phyloP scores from a whole-genome alignment of 2,888 invertebrate species.

The Leucoma salicis region DNA sequence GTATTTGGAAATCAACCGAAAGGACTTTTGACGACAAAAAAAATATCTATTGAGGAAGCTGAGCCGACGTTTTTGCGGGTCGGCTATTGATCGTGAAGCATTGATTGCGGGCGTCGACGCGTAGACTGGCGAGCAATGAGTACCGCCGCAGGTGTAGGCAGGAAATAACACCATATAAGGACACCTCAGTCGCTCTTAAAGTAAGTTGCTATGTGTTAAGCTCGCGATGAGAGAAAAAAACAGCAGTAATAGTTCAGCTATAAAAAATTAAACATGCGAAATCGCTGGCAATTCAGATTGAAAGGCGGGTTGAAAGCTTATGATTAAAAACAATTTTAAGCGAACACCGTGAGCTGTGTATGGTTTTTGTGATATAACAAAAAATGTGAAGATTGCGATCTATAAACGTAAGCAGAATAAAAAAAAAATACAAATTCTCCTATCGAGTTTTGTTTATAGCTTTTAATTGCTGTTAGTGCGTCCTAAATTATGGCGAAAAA shows the following conservation, averaged over 20 bases:
- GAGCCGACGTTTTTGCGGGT: constrained; percentile 31
- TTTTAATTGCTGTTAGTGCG: constrained; percentile 40
- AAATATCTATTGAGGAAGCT: constrained; percentile 33
- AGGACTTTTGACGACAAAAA: constrained; percentile 32
- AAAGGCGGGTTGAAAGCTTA: constrained; percentile 67
- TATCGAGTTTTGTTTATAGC: constrained; percentile 33
- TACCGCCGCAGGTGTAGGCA: constrained; percentile 41
- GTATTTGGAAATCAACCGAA: constrained; percentile 23
- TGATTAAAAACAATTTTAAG: constrained; percentile 61
- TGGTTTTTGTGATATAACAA: constrained; percentile 56
- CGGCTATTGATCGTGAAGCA: constrained; percentile 30
- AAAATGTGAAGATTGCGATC: constrained; percentile 44
- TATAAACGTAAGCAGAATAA: constrained; percentile 42
- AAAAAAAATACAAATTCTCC: constrained; percentile 43
- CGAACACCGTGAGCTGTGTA: constrained; percentile 50
- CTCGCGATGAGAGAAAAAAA: constrained; percentile 44
- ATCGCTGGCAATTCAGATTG: constrained; percentile 56
- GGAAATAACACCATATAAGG: constrained; percentile 44
- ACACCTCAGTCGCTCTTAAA: constrained; percentile 40
- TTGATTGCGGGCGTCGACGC: constrained; percentile 36
- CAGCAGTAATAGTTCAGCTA: constrained; percentile 46
- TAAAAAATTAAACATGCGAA: constrained; percentile 54
- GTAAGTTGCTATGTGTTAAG: constrained; percentile 8
- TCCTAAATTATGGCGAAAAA: too few species aligned
- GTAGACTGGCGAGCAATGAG: constrained; percentile 32